Evolutionary conservation across 2,888 invertebrate genomes (phyloP).

Genomic region (Rhogogaster chlorosoma): DNA sequence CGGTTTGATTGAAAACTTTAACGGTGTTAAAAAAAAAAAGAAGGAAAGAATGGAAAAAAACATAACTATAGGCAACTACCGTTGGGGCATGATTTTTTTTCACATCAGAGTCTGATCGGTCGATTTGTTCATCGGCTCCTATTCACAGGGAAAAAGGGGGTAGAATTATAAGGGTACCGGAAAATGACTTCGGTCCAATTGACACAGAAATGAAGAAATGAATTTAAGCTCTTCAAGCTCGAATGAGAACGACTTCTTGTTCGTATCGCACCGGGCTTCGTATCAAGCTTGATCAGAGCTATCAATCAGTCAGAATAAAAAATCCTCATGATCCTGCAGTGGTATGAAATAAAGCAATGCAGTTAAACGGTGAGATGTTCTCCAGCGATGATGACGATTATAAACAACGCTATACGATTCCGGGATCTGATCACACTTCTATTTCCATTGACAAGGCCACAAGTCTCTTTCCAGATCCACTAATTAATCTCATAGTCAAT

Average conservation of each 20-base stretch:
- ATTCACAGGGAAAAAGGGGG: neutral
- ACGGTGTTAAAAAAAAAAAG: conserved; percentile 59
- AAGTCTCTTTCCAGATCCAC: neutral
- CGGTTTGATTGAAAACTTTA: conserved; percentile 76
- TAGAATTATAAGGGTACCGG: neutral
- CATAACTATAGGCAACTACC: neutral
- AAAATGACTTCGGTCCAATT: neutral
- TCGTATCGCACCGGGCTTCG: neutral
- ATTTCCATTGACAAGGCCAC: neutral
- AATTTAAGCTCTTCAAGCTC: neutral
- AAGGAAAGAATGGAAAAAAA: neutral
- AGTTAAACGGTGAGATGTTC: neutral
- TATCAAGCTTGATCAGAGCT: neutral
- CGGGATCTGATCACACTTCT: neutral
- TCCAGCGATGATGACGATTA: neutral
- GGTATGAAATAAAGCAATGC: neutral
- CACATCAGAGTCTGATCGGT: neutral
- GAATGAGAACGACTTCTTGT: neutral
- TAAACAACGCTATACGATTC: neutral
- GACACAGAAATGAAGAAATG: neutral
- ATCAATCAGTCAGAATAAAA: neutral
- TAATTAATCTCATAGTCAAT: conserved; percentile 5
- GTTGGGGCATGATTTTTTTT: conserved; percentile 17
- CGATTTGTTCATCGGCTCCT: neutral
- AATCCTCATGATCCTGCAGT: neutral